Percentiles rank a stretch among this genome's conserved stretches.
Conservation (phyloP, 2,113 vertebrate genomes). For the Panthera uncia region DNA sequence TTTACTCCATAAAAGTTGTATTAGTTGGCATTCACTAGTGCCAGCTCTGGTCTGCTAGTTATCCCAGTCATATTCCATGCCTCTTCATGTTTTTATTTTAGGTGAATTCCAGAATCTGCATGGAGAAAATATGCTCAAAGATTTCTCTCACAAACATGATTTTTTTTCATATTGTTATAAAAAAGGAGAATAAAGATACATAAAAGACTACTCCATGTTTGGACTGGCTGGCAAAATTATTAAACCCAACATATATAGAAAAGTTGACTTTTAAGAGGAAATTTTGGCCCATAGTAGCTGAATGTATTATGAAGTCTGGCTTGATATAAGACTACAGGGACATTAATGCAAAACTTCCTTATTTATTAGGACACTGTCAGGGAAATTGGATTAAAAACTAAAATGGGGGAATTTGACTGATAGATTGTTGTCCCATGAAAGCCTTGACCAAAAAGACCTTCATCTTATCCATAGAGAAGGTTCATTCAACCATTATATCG, state of each 20-base stretch:
- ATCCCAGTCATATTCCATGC: slow-evolving; percentile 51
- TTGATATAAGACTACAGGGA: neutral
- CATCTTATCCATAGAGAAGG: neutral
- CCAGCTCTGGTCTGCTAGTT: slow-evolving; percentile 64
- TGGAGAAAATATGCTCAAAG: slow-evolving; percentile 48
- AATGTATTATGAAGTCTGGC: neutral
- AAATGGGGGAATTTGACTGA: neutral
- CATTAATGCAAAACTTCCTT: neutral
- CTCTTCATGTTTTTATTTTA: slow-evolving; percentile 70
- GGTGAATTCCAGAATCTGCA: slow-evolving; percentile 67
- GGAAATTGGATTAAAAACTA: slow-evolving; percentile 40
- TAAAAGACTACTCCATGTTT: neutral
- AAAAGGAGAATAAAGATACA: neutral
- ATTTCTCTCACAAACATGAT: slow-evolving; percentile 38
- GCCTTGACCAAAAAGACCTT: slow-evolving; percentile 33
- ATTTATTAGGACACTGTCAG: neutral
- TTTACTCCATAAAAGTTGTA: slow-evolving; percentile 72
- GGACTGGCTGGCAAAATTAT: neutral
- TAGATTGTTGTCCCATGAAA: neutral
- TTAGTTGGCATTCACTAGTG: slow-evolving; percentile 70
- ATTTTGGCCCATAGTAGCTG: neutral
- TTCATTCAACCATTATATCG: neutral
- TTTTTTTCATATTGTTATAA: slow-evolving; percentile 20
- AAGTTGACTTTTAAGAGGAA: neutral
- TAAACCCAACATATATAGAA: neutral